Base-by-base conservation (phyloP, 2,888 invertebrate genomes). In the Anarsia innoxiella region DNA sequence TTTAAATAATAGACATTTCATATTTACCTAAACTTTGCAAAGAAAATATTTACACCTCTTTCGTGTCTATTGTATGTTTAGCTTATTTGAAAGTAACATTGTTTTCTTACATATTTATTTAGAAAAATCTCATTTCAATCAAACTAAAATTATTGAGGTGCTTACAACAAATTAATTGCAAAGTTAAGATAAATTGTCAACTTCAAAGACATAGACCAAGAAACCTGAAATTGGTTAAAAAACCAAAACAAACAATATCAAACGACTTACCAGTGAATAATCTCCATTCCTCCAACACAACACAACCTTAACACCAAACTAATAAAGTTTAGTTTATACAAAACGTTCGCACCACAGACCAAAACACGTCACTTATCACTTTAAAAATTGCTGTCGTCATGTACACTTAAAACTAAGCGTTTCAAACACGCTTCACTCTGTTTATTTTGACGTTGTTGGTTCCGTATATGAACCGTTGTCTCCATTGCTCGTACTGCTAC, bases 401-500 rank as follows among this genome's bases (percentile, higher is more conserved):
- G 40, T 39, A 42, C 41, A 39, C n/a, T 23, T 35, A 43, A 53
- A 38, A 27, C 36, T 40, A 10, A 37, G n/a, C 27, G 36, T 51
- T 55, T 61, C 39, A 54, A 50, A 3, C 8, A 37, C 69, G 66
- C 48, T 60, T 69, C 41, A 53, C 42, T 51, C 44, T 53, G 48
- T 51, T 56, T 15, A 43, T 38, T 39, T 66, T 70, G 51, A 60
- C 55, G 59, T 54, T 53, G 59, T 54, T 53, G 49, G 61, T 56
- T 46, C 80, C 80, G 56, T 66, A 83, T 42, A 82, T 79, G 69
- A 79, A 83, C 60, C 75, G 59, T 25, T 63, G 67, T 12, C 83
- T 68, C 83, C 83, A 80, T 35, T 66, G 66, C 44, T 72, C 72
- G 65, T 82, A 80, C 39, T 75, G 82, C 83, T 84, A 83, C 72